phyloP scores from a whole-genome alignment of 1,140 invertebrate genomes.

The Megalopta genalis region DNA sequence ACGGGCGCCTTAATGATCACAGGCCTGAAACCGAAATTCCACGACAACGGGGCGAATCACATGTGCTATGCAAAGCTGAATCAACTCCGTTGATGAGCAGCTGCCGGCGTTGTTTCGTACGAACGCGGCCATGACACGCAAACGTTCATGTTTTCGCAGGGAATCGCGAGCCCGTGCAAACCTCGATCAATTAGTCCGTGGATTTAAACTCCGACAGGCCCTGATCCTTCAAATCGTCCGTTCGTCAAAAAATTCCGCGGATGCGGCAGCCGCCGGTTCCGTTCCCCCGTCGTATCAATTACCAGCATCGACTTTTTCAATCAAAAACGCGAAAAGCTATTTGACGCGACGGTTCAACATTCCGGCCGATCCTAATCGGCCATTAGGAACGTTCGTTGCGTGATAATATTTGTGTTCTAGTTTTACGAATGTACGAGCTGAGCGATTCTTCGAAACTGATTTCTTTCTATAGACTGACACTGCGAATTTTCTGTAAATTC shows the following conservation, averaged over 20 bases:
- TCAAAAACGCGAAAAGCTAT: no score
- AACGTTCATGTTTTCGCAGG: slow-evolving; percentile 37
- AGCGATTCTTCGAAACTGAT: no score
- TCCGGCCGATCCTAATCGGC: no score
- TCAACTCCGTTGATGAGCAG: slow-evolving; percentile 42
- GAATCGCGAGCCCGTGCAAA: slow-evolving; percentile 24
- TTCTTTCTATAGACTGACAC: no score
- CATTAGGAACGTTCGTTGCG: no score
- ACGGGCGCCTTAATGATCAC: slow-evolving; percentile 36
- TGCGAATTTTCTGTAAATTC: no score
- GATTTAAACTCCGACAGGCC: background rate
- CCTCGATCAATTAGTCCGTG: slow-evolving; percentile 20
- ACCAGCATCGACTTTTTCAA: no score
- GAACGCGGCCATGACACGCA: slow-evolving; percentile 19
- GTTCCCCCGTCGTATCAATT: no score
- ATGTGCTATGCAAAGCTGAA: slow-evolving; percentile 39
- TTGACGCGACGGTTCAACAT: no score
- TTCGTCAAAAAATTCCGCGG: background rate
- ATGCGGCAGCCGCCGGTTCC: no score
- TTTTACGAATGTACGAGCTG: no score
- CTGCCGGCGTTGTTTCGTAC: slow-evolving; percentile 28
- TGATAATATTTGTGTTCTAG: no score
- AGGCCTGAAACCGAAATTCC: slow-evolving; percentile 43
- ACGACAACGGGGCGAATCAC: slow-evolving; percentile 37
- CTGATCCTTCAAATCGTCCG: background rate